Evolutionary conservation across 1,140 invertebrate genomes (phyloP).

Genomic region (Oedothorax gibbosus): DNA sequence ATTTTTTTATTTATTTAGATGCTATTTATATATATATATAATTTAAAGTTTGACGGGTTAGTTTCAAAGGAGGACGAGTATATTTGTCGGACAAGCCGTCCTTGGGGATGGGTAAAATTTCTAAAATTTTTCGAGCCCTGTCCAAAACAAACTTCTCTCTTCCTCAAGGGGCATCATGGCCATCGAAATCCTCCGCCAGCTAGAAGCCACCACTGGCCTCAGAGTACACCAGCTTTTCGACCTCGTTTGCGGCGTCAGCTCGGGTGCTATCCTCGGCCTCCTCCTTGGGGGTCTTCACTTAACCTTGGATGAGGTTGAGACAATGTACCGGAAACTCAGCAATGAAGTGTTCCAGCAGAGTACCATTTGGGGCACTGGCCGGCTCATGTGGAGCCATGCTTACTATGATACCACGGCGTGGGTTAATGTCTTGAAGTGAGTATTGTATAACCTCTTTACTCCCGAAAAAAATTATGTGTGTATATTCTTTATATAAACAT

Average conservation of each 20-base stretch:
- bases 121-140: too few species aligned
- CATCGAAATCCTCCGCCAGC: conserved; percentile 81
- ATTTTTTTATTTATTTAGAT: too few species aligned
- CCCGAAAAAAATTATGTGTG: too few species aligned
- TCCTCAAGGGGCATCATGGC: conserved; percentile 81
- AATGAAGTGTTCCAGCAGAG: conserved; percentile 80
- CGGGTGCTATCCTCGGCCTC: conserved; percentile 68
- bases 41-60: too few species aligned
- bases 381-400: conserved; percentile 85
- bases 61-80: too few species aligned
- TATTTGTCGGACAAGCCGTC: too few species aligned
- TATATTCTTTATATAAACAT: too few species aligned
- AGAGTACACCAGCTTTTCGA: conserved; percentile 79
- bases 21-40: too few species aligned
- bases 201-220: conserved; percentile 80
- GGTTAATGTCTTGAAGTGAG: conserved; percentile 81
- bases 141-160: background rate
- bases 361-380: conserved; percentile 79
- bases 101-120: too few species aligned
- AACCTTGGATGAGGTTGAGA: conserved; percentile 75
- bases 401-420: conserved; percentile 91
- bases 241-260: conserved; percentile 91
- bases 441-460: conserved; percentile 5
- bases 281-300: conserved; percentile 73
- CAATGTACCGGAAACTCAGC: conserved; percentile 79